Base-by-base conservation (phyloP, 2,797 vertebrate species). In the Scarus forsteni region DNA sequence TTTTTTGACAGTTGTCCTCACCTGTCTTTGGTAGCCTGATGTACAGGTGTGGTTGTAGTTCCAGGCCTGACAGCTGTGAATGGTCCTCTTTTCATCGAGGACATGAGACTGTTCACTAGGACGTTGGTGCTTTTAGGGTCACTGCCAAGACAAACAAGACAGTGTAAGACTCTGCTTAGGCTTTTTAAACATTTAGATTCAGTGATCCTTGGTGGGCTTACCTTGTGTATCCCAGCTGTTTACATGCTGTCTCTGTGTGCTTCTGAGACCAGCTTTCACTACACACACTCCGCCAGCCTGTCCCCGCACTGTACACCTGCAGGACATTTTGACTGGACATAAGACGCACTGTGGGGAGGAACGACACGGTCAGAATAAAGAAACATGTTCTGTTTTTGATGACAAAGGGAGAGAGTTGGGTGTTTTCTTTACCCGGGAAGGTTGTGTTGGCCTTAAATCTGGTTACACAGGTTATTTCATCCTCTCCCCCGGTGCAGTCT, bases 171-270 rank as follows among this genome's bases (percentile, higher is more conserved):
- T 38, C 38, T 11, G 34, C 49, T 3, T 27, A 6, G 49, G 45
- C 42, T 48, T 12, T 48, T 58, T 52, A 13, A 35, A 10, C 10
- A 27, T 50, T 50, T 11, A 2, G 4, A 12, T 19, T 5, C 11
- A n/a, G 34, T 46, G 14, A 65, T 44, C 9, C 38, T 35, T n/a
- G 1, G 6, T 19, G 10, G 38, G 84, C 88, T 89, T 90, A 99
- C 97, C 82, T 75, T 75, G 90, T 83, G 75, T 96, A 98, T 76
- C 97, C 98, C 83, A 99, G 93, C 60, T 96, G 93, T 58, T 87
- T 76, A 5, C 97, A 99, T 6, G 93, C 92, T 0, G 81, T 93
- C 75, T 86, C 75, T 0, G 97, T 95, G 87, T 96, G 89, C 6
- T 62, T 54, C 0, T 16, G 12, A 0, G 88, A 91, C 91, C 97